A percentile compares a stretch with the other conserved stretches of the same genome.
Evolutionary conservation across 2,797 vertebrate genomes (phyloP).

Genomic region (Xerus rutilus): DNA sequence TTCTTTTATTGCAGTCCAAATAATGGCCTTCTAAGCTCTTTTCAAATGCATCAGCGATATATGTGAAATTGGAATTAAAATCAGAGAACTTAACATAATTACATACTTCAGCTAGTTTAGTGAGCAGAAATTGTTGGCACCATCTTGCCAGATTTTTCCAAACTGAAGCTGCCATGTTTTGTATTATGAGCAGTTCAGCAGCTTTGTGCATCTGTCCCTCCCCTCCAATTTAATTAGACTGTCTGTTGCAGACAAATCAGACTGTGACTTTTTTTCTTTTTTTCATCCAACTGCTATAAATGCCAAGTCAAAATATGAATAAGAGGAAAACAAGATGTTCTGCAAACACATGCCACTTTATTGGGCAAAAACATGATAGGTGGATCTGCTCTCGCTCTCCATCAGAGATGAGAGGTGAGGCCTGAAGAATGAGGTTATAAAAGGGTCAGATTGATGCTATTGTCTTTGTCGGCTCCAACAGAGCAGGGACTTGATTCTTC

Average conservation of each 20-base stretch:
- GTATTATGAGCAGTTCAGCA: slow-evolving; percentile 87
- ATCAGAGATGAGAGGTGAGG: not conserved
- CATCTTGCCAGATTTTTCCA: slow-evolving; percentile 85
- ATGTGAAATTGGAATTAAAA: slow-evolving; percentile 83
- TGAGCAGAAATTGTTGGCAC: slow-evolving; percentile 85
- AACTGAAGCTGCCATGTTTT: slow-evolving; percentile 86
- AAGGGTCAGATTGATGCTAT: slow-evolving; percentile 68
- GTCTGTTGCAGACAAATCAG: slow-evolving; percentile 89
- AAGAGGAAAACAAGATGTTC: slow-evolving; percentile 86
- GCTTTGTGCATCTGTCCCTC: slow-evolving; percentile 85
- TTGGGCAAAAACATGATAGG: slow-evolving; percentile 66
- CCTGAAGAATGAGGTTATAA: slow-evolving; percentile 21
- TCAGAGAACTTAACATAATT: slow-evolving; percentile 86
- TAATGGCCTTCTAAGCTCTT: slow-evolving; percentile 75
- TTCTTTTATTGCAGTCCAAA: not conserved
- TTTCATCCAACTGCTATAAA: slow-evolving; percentile 83
- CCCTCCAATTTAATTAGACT: slow-evolving; percentile 89
- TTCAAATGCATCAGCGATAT: slow-evolving; percentile 79
- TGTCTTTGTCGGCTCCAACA: slow-evolving; percentile 36
- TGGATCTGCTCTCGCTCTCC: not conserved
- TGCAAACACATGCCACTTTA: slow-evolving; percentile 81
- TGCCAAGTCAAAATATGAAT: slow-evolving; percentile 87
- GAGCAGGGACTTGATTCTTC: slow-evolving; percentile 57
- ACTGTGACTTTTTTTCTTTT: slow-evolving; percentile 73
- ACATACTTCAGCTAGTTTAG: slow-evolving; percentile 86